A percentile compares a stretch with the other conserved stretches of the same genome.
These are phyloP conservation scores for Scaptomyza cyrtandrae DNA, from an alignment of 2,888 invertebrate species.

Conservation along the genomic window DNA sequence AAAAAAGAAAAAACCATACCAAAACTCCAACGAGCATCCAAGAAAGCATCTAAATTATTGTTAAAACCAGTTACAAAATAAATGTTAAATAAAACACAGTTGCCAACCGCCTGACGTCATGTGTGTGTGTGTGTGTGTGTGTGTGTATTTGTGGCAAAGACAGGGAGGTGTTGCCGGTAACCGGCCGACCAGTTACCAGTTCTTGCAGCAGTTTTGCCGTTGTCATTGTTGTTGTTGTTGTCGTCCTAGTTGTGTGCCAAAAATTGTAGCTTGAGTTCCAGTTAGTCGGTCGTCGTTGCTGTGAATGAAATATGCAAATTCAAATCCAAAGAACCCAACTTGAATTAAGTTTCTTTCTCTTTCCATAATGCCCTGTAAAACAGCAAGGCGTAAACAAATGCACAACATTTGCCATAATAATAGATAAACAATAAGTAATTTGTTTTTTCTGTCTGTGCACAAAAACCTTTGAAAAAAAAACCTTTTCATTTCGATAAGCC, in stretches of 20 bases:
- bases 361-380: conserved; percentile 38
- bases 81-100: conserved; percentile 39
- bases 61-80: conserved; percentile 65
- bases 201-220: conserved; percentile 63
- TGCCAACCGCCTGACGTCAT: conserved; percentile 68
- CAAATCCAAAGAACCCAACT: conserved; percentile 11
- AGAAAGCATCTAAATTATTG: conserved; percentile 76
- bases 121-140: conserved; percentile 29
- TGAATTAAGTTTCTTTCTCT: neutral
- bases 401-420: neutral
- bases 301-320: conserved; percentile 34
- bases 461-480: no score
- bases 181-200: conserved; percentile 71
- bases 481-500: conserved; percentile 1
- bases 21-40: conserved; percentile 62
- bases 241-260: conserved; percentile 74
- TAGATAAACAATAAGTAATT: neutral
- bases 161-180: conserved; percentile 55
- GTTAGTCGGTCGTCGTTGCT: conserved; percentile 51
- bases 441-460: neutral
- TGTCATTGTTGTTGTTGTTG: conserved; percentile 48
- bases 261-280: conserved; percentile 69
- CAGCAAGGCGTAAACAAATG: conserved; percentile 23
- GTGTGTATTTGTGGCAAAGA: conserved; percentile 17
- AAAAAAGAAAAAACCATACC: neutral